Evolutionary conservation across 1,140 invertebrate genomes (phyloP), one percentile per base, ranked within the genome.

Genomic region (Drosophila nigrodunni): DNA sequence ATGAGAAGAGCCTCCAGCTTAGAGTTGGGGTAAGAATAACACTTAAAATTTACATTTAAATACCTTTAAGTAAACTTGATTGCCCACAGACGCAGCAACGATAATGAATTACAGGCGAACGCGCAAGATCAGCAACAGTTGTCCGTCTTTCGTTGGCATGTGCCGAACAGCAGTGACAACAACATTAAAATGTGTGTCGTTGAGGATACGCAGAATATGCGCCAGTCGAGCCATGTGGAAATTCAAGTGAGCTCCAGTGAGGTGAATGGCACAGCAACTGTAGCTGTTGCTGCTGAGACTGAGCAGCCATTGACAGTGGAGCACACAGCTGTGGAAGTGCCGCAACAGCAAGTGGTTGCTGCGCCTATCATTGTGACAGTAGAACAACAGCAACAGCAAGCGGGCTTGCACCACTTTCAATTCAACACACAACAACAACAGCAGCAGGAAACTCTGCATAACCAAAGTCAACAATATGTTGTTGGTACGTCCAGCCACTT

Each of bases 121-220:
- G 13, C 8, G 11, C 30, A 50, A 6, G 37, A 44, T 18, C 30
- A 67, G 15, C 46, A 39, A 1, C 65, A 78, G 7, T 44, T 73
- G 44, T 61, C 60, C 10, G 34, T 70, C 7, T 62, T 80, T 10
- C 70, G 67, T 7, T 88, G 80, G 80, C 83, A 89, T 43, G 67
- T 75, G 47, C 80, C 85, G 2, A 21, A 62, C 10, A 13, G 3
- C 10, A 44, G 30, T 18, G 37, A 55, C 4, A 3, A n/a, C 1
- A 30, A 47, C 3, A 21, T 43, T 6, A 77, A 87, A 30, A 77
- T 79, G 64, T 35, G 43, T 1, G 2, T 62, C 1, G 6, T 47
- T 37, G n/a, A 69, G 3, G 11, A 70, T 18, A 18, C 57, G 11
- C 46, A 60, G 10, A 52, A 60, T 4, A 44, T 67, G 0, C 41